Percentiles rank a stretch among this genome's conserved stretches.
Conservation (phyloP, 1,140 invertebrate genomes). For the Plectrocnemia conspersa region DNA sequence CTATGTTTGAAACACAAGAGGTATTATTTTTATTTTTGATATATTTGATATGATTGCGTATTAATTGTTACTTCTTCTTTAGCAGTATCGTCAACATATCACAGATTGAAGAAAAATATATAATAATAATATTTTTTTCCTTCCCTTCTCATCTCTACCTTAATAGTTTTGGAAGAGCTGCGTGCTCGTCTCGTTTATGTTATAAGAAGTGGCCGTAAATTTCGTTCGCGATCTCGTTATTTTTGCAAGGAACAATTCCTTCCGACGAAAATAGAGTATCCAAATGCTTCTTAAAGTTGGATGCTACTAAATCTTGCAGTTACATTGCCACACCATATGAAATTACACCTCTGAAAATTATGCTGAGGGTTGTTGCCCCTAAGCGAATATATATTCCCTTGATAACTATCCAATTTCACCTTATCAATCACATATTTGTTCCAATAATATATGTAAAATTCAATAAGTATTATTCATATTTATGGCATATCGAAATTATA, state of each 20-base stretch:
- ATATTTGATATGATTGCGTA: too few relatives aligned
- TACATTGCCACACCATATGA: constrained; percentile 11
- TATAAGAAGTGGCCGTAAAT: constrained; percentile 24
- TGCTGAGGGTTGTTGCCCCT: not conserved
- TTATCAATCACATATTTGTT: not conserved
- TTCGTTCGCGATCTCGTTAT: constrained; percentile 33
- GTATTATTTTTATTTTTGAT: too few relatives aligned
- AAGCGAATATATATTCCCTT: not conserved
- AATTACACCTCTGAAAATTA: constrained; percentile 13
- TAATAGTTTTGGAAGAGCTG: too few relatives aligned
- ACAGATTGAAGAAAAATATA: too few relatives aligned
- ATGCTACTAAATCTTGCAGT: constrained; percentile 27
- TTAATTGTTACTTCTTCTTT: too few relatives aligned
- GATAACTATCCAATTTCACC: not conserved
- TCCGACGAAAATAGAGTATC: constrained; percentile 5
- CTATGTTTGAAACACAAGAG: too few relatives aligned
- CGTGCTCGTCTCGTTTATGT: not conserved
- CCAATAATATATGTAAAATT: too few relatives aligned
- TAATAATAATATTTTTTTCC: too few relatives aligned
- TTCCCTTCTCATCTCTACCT: too few relatives aligned
- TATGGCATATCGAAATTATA: too few relatives aligned
- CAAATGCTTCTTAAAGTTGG: not conserved
- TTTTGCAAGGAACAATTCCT: constrained; percentile 34
- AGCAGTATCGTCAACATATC: too few relatives aligned
- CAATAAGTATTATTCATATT: too few relatives aligned